Evolutionary conservation across 2,888 invertebrate genomes (phyloP).

Genomic region (Cryptocephalus moraei): DNA sequence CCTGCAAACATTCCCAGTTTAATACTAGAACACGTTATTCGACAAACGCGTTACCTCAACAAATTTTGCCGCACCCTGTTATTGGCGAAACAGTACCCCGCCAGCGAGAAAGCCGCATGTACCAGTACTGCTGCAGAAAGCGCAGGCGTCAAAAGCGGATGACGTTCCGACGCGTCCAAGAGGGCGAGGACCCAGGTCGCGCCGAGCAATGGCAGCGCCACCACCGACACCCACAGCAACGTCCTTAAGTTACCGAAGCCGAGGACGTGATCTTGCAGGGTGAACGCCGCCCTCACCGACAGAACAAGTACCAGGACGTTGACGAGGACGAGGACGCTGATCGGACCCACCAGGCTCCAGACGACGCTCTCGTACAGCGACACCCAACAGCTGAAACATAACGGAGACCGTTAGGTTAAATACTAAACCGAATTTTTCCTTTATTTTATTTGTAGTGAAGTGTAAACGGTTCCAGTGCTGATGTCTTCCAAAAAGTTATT

Average conservation of each 20-base stretch:
- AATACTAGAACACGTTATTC: neutral
- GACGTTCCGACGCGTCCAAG: conserved; percentile 63
- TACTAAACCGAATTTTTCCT: too few relatives aligned
- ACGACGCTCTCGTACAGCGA: conserved; percentile 87
- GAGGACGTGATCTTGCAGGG: conserved; percentile 79
- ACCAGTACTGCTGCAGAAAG: conserved; percentile 67
- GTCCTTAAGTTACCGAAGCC: conserved; percentile 68
- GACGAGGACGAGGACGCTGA: conserved; percentile 65
- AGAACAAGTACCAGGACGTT: conserved; percentile 74
- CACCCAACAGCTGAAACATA: conserved; percentile 75
- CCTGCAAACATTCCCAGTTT: conserved; percentile 34
- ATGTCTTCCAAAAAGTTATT: too few relatives aligned
- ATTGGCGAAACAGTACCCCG: conserved; percentile 82
- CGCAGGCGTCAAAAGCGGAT: conserved; percentile 62
- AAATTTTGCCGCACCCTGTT: conserved; percentile 72
- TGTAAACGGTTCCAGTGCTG: neutral
- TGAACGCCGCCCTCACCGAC: conserved; percentile 84
- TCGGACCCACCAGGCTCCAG: conserved; percentile 92
- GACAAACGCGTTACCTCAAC: conserved; percentile 33
- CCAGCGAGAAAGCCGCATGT: conserved; percentile 74
- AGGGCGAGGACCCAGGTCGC: conserved; percentile 81
- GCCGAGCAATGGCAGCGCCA: conserved; percentile 74
- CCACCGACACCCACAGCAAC: conserved; percentile 76
- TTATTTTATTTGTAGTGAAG: too few relatives aligned
- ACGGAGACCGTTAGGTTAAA: neutral